Evolutionary conservation across 2,113 vertebrate genomes (phyloP).

Genomic region (Mirounga angustirostris): DNA sequence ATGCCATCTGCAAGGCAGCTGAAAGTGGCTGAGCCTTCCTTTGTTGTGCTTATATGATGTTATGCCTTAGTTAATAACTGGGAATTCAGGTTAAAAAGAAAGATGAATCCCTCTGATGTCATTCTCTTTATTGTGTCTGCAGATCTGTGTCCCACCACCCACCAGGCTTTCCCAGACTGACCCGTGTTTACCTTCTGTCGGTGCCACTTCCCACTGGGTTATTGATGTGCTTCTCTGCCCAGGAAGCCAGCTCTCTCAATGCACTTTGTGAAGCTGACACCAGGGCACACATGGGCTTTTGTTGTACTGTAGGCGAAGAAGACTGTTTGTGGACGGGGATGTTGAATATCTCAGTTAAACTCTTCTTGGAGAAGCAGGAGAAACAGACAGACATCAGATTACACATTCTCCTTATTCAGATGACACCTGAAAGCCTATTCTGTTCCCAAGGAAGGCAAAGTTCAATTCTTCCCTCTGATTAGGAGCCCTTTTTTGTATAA

Average conservation of each 20-base stretch:
- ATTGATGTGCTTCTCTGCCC: conserved; percentile 90
- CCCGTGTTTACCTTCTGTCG: conserved; percentile 90
- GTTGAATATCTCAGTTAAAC: conserved; percentile 58
- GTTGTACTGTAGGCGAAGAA: conserved; percentile 79
- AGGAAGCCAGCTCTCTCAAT: conserved; percentile 82
- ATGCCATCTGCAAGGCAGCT: conserved; percentile 88
- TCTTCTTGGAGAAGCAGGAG: conserved; percentile 26
- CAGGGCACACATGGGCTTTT: conserved; percentile 84
- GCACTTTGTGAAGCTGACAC: conserved; percentile 82
- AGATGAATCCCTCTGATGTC: conserved; percentile 84
- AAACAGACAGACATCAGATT: neutral
- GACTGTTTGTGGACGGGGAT: conserved; percentile 69
- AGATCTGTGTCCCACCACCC: conserved; percentile 81
- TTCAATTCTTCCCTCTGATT: neutral
- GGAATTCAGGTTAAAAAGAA: conserved; percentile 78
- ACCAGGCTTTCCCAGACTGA: conserved; percentile 84
- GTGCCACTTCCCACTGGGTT: conserved; percentile 91
- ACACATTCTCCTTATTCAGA: conserved; percentile 1
- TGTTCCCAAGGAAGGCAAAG: neutral
- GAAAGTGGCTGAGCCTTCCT: conserved; percentile 82
- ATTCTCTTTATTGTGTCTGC: conserved; percentile 84
- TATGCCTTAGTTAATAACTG: conserved; percentile 85
- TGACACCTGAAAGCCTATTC: conserved; percentile 54
- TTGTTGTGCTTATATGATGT: conserved; percentile 85
- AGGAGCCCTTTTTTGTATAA: neutral